Conservation (phyloP, 1,140 invertebrate species). For the Araneus ventricosus region DNA sequence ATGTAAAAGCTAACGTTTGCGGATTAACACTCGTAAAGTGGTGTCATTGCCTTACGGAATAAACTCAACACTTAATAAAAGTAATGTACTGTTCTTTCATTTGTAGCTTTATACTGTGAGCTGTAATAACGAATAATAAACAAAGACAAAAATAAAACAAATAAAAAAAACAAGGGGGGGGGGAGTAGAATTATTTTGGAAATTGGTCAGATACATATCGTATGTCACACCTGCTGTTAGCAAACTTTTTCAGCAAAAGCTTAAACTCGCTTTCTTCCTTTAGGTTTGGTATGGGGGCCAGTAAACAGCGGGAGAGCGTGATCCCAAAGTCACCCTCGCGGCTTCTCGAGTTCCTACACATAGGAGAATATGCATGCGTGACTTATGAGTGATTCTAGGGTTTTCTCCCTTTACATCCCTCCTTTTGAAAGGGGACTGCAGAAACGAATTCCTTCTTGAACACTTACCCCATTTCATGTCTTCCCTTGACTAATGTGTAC, state of each 20-base stretch:
- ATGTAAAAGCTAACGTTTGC: no score
- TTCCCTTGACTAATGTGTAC: neutral
- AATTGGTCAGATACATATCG: constrained; percentile 18
- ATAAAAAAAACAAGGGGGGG: no score
- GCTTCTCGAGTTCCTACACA: neutral
- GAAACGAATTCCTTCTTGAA: neutral
- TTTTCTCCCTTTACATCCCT: constrained; percentile 15
- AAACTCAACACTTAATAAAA: no score
- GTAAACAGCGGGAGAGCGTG: neutral
- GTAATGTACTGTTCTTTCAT: no score
- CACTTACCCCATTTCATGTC: neutral
- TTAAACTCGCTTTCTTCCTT: constrained; percentile 25
- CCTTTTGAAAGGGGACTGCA: neutral
- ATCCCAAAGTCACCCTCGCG: constrained; percentile 45
- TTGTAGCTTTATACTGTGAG: no score
- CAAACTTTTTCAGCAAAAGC: constrained; percentile 30
- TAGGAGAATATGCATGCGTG: constrained; percentile 27
- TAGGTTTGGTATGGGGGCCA: neutral
- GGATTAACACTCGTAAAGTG: no score
- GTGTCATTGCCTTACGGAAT: no score
- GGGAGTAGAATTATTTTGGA: no score
- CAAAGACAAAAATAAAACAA: no score
- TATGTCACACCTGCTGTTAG: constrained; percentile 56
- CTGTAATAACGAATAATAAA: no score
- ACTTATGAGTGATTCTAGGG: constrained; percentile 2